These are phyloP conservation scores for Forficula auricularia DNA, from an alignment of 1,140 invertebrate species.

Conservation along the genomic window DNA sequence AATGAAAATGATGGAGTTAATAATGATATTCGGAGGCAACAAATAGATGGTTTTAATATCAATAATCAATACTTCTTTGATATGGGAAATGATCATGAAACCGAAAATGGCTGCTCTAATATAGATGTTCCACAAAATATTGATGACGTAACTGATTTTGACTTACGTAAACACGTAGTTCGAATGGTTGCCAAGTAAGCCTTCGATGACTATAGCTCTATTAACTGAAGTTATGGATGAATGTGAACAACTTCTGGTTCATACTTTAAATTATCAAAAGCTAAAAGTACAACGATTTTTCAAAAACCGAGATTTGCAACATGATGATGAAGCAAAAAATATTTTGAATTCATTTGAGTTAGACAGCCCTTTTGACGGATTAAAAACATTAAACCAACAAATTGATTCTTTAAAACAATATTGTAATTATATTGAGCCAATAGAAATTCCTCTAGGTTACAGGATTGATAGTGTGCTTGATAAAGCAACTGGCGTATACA, in stretches of 20 bases:
- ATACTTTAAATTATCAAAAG: conserved; percentile 3
- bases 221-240: conserved; percentile 9
- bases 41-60: no score
- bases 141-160: background rate
- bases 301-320: conserved; percentile 1
- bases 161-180: conserved; percentile 7
- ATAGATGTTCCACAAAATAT: background rate
- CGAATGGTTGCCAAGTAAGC: conserved; percentile 10
- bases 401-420: conserved; percentile 11
- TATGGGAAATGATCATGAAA: no score
- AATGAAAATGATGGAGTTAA: background rate
- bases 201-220: conserved; percentile 10
- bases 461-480: conserved; percentile 8
- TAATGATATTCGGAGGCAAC: background rate
- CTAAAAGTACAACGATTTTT: conserved; percentile 7
- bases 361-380: conserved; percentile 9
- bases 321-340: conserved; percentile 6
- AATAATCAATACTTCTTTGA: no score
- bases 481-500: background rate
- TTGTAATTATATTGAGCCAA: conserved; percentile 9
- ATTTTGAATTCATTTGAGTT: conserved; percentile 7
- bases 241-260: conserved; percentile 7
- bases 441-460: conserved; percentile 12
- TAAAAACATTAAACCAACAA: conserved; percentile 13
- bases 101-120: no score